Evolutionary conservation across 2,113 vertebrate genomes (phyloP).

Genomic region (Rattus norvegicus): GRCr8 NC_086030.1:5717501-5718000

Average conservation of each 20-base stretch:
- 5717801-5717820: not conserved
- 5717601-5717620: constrained; percentile 79
- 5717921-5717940: not conserved
- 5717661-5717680: constrained; percentile 81
- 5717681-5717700: constrained; percentile 49
- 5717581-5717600: constrained; percentile 76
- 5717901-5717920: not conserved
- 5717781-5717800: not conserved
- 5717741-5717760: constrained; percentile 62
- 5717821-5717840: not conserved
- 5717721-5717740: constrained; percentile 62
- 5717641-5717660: constrained; percentile 81
- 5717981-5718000: no score
- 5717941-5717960: not conserved
- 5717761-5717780: constrained; percentile 17
- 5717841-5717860: not conserved
- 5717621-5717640: constrained; percentile 74
- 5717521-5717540: constrained; percentile 87
- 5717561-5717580: constrained; percentile 79
- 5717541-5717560: constrained; percentile 80
- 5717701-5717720: constrained; percentile 38
- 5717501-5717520: constrained; percentile 8
- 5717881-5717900: not conserved
- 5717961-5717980: not conserved
- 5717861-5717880: not conserved